Evolutionary conservation across 2,888 invertebrate species (phyloP), one percentile per base, ranked within the genome.

Genomic region (Trichacis sp.): DNA sequence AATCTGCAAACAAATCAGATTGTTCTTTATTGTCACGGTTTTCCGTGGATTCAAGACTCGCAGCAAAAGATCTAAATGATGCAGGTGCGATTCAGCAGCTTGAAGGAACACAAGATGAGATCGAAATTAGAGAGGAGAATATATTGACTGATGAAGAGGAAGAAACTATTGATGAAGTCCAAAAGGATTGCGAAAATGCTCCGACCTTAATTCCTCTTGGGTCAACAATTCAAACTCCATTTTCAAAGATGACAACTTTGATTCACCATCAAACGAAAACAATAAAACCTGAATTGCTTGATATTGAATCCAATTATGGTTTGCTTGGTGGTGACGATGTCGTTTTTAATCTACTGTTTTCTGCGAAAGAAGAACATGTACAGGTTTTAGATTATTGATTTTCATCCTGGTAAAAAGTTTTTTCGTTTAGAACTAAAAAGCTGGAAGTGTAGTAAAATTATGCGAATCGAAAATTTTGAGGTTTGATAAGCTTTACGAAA

Each of bases 21-120:
- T 78, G 77, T 12, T 84, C 83, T 1, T 61, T 84, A 18, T 64
- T 84, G 1, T 84, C 84, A 1, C 70, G 82, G 64, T 84, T 83
- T 66, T 83, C 84, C 0, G 74, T 83, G 1, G 79, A 84, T 36
- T 83, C 82, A 0, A 77, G 74, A 60, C 54, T 83, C 8, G 74
- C 78, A 9, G 69, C 77, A 5, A 83, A 82, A 49, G 72, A 73
- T 29, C 73, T 48, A 8, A 68, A 60, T 5, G 71, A 73, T 8
- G 57, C 80, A 2, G 50, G 70, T 0, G 19, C 49, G 1, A 17
- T 36, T 12, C 54, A 67, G 18, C 42, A 36, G 33, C 11, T 17
- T 9, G 48, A 64, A 38, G 51, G 56, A 8, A 38, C 66, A 15
- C 15, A 40, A 3, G 5, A 2, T 3, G n/a, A 11, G 33, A n/a